A percentile compares a stretch with the other conserved stretches of the same genome.
Conservation (phyloP, 1,140 invertebrate species). For the Ylistrum balloti region DNA sequence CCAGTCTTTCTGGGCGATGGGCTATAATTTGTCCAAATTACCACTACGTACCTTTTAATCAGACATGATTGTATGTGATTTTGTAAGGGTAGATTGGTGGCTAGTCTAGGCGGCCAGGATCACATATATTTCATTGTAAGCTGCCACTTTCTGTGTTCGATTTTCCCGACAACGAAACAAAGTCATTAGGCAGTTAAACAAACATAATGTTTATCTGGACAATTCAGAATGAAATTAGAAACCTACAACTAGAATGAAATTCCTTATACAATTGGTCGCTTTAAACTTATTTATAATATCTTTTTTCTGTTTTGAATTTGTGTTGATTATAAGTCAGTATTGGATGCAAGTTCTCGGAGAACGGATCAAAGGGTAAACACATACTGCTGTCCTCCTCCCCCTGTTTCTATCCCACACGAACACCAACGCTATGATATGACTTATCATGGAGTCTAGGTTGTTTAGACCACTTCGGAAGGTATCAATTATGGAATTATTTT, state of each 20-base stretch:
- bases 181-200: neutral
- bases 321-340: slow-evolving; percentile 19
- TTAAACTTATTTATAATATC: slow-evolving; percentile 24
- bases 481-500: too few species aligned
- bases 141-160: neutral
- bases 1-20: neutral
- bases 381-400: too few species aligned
- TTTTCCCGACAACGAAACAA: neutral
- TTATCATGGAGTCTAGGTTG: too few species aligned
- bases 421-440: too few species aligned
- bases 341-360: neutral
- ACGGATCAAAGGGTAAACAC: neutral
- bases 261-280: neutral
- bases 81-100: neutral
- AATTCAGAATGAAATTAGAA: neutral
- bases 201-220: neutral
- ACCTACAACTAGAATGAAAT: neutral
- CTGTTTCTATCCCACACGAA: too few species aligned
- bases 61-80: neutral
- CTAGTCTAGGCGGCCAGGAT: neutral
- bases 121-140: neutral
- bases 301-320: neutral
- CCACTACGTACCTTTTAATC: slow-evolving; percentile 18
- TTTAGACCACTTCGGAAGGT: too few species aligned
- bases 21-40: slow-evolving; percentile 20